Percentiles rank a stretch among this genome's conserved stretches.
phyloP scores from a whole-genome alignment of 2,797 vertebrate genomes.

The Coreius guichenoti region DNA sequence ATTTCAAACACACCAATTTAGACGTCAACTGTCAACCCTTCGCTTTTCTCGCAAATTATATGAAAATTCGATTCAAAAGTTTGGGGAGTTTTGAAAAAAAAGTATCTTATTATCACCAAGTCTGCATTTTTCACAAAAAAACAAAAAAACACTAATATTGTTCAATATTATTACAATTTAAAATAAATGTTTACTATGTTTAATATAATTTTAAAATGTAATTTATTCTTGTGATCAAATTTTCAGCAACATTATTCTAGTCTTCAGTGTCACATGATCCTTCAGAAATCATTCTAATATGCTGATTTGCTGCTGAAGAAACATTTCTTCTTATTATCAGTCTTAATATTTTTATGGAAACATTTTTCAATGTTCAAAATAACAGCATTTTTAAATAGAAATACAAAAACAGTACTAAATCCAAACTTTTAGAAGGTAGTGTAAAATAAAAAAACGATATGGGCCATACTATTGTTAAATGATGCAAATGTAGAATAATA shows the following conservation, averaged over 20 bases:
- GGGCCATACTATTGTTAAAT: not conserved
- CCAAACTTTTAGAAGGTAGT: not conserved
- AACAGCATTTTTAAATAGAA: not conserved
- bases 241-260: not conserved
- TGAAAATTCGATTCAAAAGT: not conserved
- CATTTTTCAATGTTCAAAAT: not conserved
- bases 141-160: not conserved
- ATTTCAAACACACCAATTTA: conserved; percentile 6
- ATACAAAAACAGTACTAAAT: not conserved
- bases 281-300: not conserved
- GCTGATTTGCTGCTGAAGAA: not conserved
- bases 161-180: not conserved
- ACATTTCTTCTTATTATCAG: not conserved
- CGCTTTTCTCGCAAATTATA: not conserved
- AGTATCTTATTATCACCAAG: not conserved
- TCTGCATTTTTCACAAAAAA: not conserved
- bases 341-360: not conserved
- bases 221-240: not conserved
- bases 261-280: not conserved
- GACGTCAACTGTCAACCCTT: not conserved
- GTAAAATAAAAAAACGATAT: not conserved
- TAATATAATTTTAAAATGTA: not conserved
- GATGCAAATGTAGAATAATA: not conserved
- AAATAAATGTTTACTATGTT: not conserved
- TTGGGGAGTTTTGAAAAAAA: too few relatives aligned